Evolutionary conservation across 2,797 vertebrate genomes (phyloP).

Genomic region (Silurus lanzhouensis): DNA sequence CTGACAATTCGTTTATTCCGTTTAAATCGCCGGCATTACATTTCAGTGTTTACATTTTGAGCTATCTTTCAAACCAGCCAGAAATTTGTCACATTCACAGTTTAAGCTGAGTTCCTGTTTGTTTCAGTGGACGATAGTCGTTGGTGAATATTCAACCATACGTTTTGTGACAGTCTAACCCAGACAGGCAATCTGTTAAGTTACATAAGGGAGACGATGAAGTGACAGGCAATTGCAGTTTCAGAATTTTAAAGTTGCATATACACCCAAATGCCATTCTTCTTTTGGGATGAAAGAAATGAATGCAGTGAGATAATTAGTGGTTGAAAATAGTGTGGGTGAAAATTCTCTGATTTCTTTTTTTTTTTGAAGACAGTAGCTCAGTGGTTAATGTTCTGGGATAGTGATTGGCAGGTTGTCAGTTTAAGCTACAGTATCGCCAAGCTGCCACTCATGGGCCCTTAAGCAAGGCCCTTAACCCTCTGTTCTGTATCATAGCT

Average conservation of each 20-base stretch:
- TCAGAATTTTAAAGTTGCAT: neutral
- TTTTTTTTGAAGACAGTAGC: too few species aligned
- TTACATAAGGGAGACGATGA: neutral
- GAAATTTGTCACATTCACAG: neutral
- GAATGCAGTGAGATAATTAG: neutral
- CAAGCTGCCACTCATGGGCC: too few species aligned
- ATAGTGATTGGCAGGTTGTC: too few species aligned
- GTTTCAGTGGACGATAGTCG: neutral
- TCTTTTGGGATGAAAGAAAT: neutral
- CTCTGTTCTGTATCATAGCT: too few species aligned
- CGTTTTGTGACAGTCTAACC: conserved; percentile 15
- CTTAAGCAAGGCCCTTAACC: too few species aligned
- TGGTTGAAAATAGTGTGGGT: neutral
- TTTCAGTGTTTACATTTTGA: neutral
- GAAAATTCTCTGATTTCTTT: neutral
- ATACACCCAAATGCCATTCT: neutral
- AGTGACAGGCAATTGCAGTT: conserved; percentile 1
- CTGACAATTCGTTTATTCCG: neutral
- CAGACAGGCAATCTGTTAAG: conserved; percentile 6
- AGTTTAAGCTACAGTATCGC: too few species aligned
- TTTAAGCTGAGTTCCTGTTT: neutral
- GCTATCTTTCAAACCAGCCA: neutral
- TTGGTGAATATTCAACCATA: conserved; percentile 16
- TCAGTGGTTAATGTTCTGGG: too few species aligned
- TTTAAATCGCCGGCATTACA: neutral